These are phyloP conservation scores for Frieseomelitta varia DNA, from an alignment of 1,140 invertebrate genomes.

Conservation along the genomic window DNA sequence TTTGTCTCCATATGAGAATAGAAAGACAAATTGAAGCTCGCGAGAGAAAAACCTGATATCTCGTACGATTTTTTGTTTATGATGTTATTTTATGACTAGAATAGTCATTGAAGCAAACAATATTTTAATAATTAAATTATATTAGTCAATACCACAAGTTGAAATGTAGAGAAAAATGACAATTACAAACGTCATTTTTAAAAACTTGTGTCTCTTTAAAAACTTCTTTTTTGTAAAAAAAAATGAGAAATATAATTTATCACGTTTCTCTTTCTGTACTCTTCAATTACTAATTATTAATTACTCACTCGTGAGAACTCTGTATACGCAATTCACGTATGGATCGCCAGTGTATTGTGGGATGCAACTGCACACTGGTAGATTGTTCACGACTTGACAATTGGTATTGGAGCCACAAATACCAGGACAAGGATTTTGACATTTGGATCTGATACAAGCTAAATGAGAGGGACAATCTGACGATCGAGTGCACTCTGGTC, in stretches of 20 bases:
- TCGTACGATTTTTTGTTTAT: not conserved
- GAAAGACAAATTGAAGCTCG: too few relatives aligned
- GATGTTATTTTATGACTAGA: not conserved
- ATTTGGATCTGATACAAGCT: conserved; percentile 89
- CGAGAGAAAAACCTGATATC: not conserved
- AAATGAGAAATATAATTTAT: not conserved
- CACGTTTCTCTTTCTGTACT: not conserved
- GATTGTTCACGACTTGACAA: conserved; percentile 88
- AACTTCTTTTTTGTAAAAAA: not conserved
- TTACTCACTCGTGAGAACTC: conserved; percentile 78
- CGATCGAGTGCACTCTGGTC: conserved; percentile 88
- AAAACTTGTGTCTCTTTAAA: too few relatives aligned
- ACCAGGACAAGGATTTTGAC: conserved; percentile 89
- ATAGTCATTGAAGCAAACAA: not conserved
- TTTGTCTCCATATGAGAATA: not conserved
- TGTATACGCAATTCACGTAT: conserved; percentile 84
- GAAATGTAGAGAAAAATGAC: too few relatives aligned
- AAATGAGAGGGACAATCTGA: conserved; percentile 88
- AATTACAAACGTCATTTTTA: too few relatives aligned
- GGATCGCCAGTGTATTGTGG: conserved; percentile 89
- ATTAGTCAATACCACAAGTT: too few relatives aligned
- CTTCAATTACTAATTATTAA: not conserved
- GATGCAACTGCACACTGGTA: conserved; percentile 88
- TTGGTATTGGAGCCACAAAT: conserved; percentile 89
- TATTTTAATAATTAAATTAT: not conserved